Percentiles rank a stretch among this genome's conserved stretches.
phyloP scores from a whole-genome alignment of 2,113 vertebrate species.

The Oryctolagus cuniculus region DNA sequence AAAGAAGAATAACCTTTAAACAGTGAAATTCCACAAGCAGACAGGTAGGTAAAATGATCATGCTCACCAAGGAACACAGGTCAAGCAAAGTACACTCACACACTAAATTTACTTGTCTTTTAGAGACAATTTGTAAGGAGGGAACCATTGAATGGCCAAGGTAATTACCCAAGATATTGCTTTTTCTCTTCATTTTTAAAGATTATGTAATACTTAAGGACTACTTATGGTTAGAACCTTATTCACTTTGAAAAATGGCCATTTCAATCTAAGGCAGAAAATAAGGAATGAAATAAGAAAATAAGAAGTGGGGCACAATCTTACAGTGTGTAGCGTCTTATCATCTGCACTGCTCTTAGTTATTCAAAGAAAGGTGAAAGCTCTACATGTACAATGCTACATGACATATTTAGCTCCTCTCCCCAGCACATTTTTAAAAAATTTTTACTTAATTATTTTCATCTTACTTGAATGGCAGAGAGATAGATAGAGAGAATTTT shows the following conservation, averaged over 20 bases:
- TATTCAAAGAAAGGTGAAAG: background rate
- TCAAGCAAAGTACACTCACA: slow-evolving; percentile 67
- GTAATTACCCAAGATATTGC: background rate
- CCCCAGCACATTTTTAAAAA: no score
- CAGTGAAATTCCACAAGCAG: slow-evolving; percentile 76
- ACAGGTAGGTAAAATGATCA: slow-evolving; percentile 59
- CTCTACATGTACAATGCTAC: fast-evolving
- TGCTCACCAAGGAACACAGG: slow-evolving; percentile 51
- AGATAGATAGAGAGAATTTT: no score
- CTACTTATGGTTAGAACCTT: background rate
- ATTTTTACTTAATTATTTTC: no score
- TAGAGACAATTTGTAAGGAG: slow-evolving; percentile 40
- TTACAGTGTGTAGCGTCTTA: background rate
- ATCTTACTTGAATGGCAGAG: no score
- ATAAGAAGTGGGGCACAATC: no score
- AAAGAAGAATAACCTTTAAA: slow-evolving; percentile 70
- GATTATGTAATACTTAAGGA: slow-evolving; percentile 56
- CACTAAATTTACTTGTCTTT: slow-evolving; percentile 80
- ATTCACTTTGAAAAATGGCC: slow-evolving; percentile 23
- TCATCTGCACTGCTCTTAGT: background rate
- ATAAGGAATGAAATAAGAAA: background rate
- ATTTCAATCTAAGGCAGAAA: background rate
- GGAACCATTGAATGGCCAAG: background rate
- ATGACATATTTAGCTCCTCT: background rate
- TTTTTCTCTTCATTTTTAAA: slow-evolving; percentile 50